Evolutionary conservation across 2,797 vertebrate genomes (phyloP), one percentile per base, ranked within the genome.

Genomic region (Lutra lutra): DNA sequence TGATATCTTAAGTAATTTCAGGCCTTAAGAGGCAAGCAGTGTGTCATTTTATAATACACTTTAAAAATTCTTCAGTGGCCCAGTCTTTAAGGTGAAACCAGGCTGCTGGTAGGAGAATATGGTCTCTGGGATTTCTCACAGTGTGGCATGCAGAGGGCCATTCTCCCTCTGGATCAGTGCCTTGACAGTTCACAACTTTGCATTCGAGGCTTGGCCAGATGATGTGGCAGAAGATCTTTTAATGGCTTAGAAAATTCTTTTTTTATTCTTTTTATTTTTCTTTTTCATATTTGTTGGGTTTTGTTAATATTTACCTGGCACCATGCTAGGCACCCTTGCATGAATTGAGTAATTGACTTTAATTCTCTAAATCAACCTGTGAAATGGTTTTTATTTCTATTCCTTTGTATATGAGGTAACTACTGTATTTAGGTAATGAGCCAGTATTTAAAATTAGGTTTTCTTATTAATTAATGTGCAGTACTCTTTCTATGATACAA

Each of bases 1-100:
- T 70, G 96, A 94, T 40, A 23, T 66, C 73, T 84, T 95, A 90
- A 97, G 82, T 95, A 62, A 70, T 79, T 79, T 96, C 93, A 95
- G 91, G 54, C 14, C 35, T 23, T 90, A 72, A 93, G 20, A 94
- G 58, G 86, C 90, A 94, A 2, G 51, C 68, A 35, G 0, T 91
- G 20, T 77, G 89, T 86, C 96, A 15, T 9, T 32, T 94, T 96
- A 72, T 0, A 0, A 87, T 85, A 83, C 5, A 38, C 15, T 91
- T 78, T 78, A 46, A n/a, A 40, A 77, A 89, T 21, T 87, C 12
- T 91, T 80, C 48, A 46, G 20, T 79, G 15, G 6, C 15, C 1
- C 51, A 75, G 7, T 38, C 56, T 86, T 89, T 23, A 73, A 43
- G 27, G 18, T 27, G 9, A 20, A 87, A 62, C 21, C 3, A 60